phyloP scores from a whole-genome alignment of 2,797 vertebrate species.

The Cetoscarus ocellatus region DNA sequence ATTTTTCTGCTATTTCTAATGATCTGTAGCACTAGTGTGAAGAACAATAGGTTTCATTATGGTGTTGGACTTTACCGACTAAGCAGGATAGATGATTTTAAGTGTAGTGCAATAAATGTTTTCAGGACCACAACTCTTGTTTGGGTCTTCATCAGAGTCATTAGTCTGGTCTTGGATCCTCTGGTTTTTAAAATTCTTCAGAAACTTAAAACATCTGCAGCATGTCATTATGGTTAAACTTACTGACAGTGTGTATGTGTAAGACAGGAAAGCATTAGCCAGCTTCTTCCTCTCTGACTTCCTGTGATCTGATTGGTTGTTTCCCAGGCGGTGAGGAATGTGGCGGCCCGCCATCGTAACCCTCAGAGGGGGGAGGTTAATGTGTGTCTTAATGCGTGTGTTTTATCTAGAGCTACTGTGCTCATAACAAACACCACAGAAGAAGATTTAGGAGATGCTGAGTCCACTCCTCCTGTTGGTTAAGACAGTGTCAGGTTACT shows the following conservation, averaged over 20 bases:
- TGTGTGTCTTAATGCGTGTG: slow-evolving; percentile 11
- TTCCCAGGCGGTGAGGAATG: slow-evolving; percentile 47
- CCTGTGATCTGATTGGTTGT: slow-evolving; percentile 57
- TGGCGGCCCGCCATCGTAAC: slow-evolving; percentile 37
- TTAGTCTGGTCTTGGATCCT: neutral
- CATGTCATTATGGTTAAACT: slow-evolving; percentile 67
- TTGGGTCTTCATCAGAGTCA: neutral
- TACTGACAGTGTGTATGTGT: slow-evolving; percentile 1
- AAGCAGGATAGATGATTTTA: too few relatives aligned
- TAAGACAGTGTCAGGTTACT: neutral
- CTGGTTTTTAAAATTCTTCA: slow-evolving; percentile 18
- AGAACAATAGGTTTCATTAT: too few relatives aligned
- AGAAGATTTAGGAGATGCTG: neutral
- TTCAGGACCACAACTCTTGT: neutral
- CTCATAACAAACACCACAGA: slow-evolving; percentile 36
- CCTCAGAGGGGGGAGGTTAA: neutral
- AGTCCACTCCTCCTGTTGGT: neutral
- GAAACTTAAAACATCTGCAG: slow-evolving; percentile 57
- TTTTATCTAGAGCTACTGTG: slow-evolving; percentile 10
- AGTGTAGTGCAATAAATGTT: too few relatives aligned
- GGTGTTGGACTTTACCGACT: too few relatives aligned
- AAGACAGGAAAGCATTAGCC: slow-evolving; percentile 50
- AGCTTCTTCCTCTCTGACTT: slow-evolving; percentile 63
- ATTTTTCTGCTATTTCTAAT: too few relatives aligned
- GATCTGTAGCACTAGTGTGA: too few relatives aligned